Evolutionary conservation across 2,888 invertebrate species (phyloP).

Genomic region (Antitype chi): DNA sequence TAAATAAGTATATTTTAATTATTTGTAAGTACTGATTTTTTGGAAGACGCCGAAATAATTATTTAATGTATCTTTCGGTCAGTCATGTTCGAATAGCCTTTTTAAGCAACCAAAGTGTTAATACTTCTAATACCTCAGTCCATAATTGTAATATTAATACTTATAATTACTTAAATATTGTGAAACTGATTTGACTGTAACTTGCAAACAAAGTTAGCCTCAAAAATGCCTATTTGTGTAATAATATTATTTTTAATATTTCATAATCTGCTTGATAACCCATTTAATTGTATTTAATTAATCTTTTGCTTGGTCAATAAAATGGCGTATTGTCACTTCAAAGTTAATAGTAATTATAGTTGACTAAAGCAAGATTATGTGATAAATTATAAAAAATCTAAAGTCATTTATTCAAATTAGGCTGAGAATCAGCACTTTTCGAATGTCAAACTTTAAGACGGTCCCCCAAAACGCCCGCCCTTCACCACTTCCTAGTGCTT

Average conservation of each 20-base stretch:
- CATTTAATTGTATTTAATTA: conserved; percentile 12
- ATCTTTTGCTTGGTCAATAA: background rate
- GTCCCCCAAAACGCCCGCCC: too few relatives aligned
- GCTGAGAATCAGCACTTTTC: too few relatives aligned
- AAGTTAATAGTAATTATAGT: background rate
- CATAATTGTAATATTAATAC: conserved; percentile 54
- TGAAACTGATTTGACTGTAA: conserved; percentile 62
- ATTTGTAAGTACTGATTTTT: background rate
- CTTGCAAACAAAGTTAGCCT: conserved; percentile 65
- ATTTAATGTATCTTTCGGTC: background rate
- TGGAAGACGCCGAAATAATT: background rate
- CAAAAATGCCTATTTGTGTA: conserved; percentile 31
- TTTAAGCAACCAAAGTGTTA: conserved; percentile 38
- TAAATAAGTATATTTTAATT: background rate
- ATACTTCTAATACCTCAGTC: conserved; percentile 59
- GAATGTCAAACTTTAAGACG: too few relatives aligned
- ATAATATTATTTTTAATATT: conserved; percentile 24
- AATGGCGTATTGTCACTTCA: conserved; percentile 27
- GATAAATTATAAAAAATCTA: background rate
- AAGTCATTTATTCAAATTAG: too few relatives aligned
- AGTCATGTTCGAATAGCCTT: background rate
- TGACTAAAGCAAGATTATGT: background rate
- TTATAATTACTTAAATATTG: conserved; percentile 67
- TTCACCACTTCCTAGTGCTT: too few relatives aligned
- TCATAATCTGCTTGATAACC: conserved; percentile 6